Base-by-base conservation (phyloP, 2,797 vertebrate species). In the Thunnus albacares region DNA sequence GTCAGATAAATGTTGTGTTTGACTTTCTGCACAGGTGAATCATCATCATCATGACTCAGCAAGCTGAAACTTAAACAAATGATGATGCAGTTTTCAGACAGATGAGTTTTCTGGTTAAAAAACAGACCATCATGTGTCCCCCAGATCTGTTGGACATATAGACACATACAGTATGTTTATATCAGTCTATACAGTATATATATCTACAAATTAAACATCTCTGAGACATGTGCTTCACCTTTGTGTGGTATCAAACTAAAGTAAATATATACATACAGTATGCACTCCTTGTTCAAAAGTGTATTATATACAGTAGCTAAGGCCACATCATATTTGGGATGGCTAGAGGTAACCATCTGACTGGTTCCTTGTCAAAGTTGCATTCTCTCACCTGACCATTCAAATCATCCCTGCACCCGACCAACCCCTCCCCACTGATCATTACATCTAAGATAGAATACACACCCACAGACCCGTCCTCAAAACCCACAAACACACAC, bases 381-480 rank as follows among this genome's bases (percentile, higher is more conserved):
- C 91, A 90, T 7, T 64, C 77, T n/a, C 67, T 85, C 51, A 47
- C 17, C n/a, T 58, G 75, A 22, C 26, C 57, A 6, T 71, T 76
- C 59, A 52, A 17, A 49, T 58, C 56, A 57, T 87, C 65, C 30
- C 52, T 69, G n/a, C 28, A 61, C 63, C 83, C 59, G 20, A 73
- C 30, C 1, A 41, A 73, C 57, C 76, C 72, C 33, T 87, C 78
- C 15, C 57, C 51, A 4, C 76, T 45, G 3, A 28, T 60, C 4
- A 2, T 24, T 28, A 5, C 41, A 52, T 95, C 93, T 76, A 58
- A 82, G 66, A 96, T 70, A 6, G 88, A 83, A 80, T 95, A 97
- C 49, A 95, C 89, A 14, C 94, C 95, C 5, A 96, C 82, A 30
- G 95, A 93, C 9, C 96, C 96, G 13, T 96, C 96, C 71, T 92